Evolutionary conservation across 2,888 invertebrate species (phyloP), one percentile per base, ranked within the genome.

Genomic region (Napeogenes sylphis): DNA sequence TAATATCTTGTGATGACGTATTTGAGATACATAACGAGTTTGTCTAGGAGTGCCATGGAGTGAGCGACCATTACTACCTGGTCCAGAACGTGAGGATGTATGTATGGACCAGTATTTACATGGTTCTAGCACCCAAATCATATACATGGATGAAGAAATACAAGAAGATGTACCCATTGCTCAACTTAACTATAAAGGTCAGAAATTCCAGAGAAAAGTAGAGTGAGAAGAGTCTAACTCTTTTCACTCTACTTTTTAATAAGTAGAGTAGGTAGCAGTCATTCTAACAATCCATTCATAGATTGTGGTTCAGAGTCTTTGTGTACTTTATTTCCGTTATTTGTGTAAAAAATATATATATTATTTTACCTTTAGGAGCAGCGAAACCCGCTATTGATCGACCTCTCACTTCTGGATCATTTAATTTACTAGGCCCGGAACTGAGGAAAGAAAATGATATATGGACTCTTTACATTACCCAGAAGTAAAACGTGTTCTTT

Each of bases 81-180:
- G 79, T 0, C 78, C 79, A 0, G 77, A 78, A 2, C 73, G 86
- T 0, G 76, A 80, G 0, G 87, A 90, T 30, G 73, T 90, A 0
- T 90, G 90, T 64, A 82, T 89, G 83, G 84, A 83, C 61, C 64
- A 59, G 1, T 88, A 79, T 68, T 42, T 68, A 4, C 45, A 93
- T 0, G 91, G 87, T 33, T 93, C 91, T 56, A 94, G 93, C 75
- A 93, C 92, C 64, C 96, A 90, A 72, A 64, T 82, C 67, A 85
- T 91, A 35, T 77, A 74, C 63, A 85, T 92, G 80, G 84, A 91
- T 0, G 91, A 92, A 70, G 90, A 91, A 70, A 87, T 90, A 8
- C 74, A 72, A 5, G 85, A 80, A 4, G 80, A 84, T 0, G 84
- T 91, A 2, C 66, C 80, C 12, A 86, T 92, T 12, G 91, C 91